Evolutionary conservation across 2,797 vertebrate species (phyloP), one percentile per base, ranked within the genome.

Genomic region (Melanogrammus aeglefinus): DNA sequence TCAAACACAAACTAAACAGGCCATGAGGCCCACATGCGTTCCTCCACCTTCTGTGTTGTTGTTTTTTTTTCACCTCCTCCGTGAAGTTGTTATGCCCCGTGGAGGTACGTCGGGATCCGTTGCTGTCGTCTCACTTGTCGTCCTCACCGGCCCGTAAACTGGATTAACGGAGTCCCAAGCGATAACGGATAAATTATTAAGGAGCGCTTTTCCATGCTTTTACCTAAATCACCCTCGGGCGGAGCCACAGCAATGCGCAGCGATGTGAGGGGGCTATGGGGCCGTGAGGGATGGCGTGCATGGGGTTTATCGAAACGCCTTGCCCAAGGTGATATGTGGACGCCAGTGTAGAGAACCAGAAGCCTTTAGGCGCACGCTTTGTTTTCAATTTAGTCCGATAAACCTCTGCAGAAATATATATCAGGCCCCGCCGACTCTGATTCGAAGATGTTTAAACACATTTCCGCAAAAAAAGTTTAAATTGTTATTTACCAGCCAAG

Each of bases 1-100:
- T 93, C 92, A 93, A 93, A 88, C 86, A 74, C 82, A 86, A 83
- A 86, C 91, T 84, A 91, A 91, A 90, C 88, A 85, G 89, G 85
- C 82, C 84, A 75, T 2, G 7, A 77, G 84, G 2, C 47, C 4
- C 47, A 44, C 51, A 8, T n/a, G 12, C 7, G 51, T 21, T 6
- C 51, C 51, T n/a, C 51, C 51, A 4, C 51, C 51, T 21, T 18
- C 51, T 2, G 5, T 57, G 4, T 57, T 21, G 18, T 7, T 57
- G 18, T 6, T 57, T 21, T 6, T 57, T 21, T 57, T n/a, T 1
- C 4, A n/a, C 36, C 8, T 38, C 36, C 36, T 21, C 21, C 7
- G 6, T 1, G n/a, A n/a, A 57, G 51, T 57, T n/a, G 51, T n/a
- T 57, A n/a, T 57, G 21, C 51, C 18, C 4, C 51, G 5, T 1